Evolutionary conservation across 2,797 vertebrate genomes (phyloP).

Genomic region (Chrosomus eos): DNA sequence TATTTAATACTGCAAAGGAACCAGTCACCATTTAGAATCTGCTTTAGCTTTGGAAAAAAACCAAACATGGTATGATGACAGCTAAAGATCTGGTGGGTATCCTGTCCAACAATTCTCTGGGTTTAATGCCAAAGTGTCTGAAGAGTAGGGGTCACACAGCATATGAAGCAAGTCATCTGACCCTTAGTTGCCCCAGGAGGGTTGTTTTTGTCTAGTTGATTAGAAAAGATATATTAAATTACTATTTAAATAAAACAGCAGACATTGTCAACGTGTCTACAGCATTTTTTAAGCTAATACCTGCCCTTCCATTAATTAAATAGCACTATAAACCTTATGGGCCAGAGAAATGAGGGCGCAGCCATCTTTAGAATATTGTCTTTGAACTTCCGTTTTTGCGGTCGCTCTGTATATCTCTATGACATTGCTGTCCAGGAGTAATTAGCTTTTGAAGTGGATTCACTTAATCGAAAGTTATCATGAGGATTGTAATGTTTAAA

Average conservation of each 20-base stretch:
- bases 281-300: neutral
- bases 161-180: constrained; percentile 8
- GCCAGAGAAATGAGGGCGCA: too few relatives aligned
- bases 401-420: too few relatives aligned
- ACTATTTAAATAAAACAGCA: constrained; percentile 7
- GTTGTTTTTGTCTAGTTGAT: constrained; percentile 10
- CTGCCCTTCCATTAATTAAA: neutral
- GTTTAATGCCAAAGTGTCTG: constrained; percentile 4
- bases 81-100: constrained; percentile 3
- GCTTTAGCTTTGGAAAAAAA: neutral
- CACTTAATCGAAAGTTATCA: too few relatives aligned
- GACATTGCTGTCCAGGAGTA: too few relatives aligned
- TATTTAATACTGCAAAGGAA: neutral
- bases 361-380: too few relatives aligned
- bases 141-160: neutral
- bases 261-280: neutral
- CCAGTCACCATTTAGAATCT: neutral
- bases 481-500: too few relatives aligned
- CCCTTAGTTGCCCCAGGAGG: neutral
- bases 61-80: neutral
- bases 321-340: too few relatives aligned
- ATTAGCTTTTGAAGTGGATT: too few relatives aligned
- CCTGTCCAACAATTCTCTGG: constrained; percentile 11
- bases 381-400: too few relatives aligned
- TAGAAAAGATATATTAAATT: neutral